Conservation (phyloP, 2,113 vertebrate species). For the Eupsittula cactorum region DNA sequence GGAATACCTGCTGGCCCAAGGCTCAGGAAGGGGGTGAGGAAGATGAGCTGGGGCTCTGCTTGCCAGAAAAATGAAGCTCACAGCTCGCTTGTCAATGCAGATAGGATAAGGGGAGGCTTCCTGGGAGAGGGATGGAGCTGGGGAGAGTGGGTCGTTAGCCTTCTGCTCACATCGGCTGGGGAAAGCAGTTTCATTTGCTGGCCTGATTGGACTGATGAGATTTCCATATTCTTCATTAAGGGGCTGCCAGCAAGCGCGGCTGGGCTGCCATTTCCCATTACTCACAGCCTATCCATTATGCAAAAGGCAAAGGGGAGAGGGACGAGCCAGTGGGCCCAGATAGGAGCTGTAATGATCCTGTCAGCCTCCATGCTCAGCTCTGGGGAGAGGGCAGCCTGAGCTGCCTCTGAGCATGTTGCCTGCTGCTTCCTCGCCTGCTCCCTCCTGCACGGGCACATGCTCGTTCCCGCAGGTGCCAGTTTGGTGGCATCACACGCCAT, state of each 20-base stretch:
- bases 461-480: neutral
- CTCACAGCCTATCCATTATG: slow-evolving; percentile 77
- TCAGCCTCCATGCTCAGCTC: neutral
- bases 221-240: slow-evolving; percentile 79
- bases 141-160: slow-evolving; percentile 53
- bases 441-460: neutral
- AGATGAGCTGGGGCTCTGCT: neutral
- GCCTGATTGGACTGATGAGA: slow-evolving; percentile 77
- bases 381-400: neutral
- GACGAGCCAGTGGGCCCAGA: slow-evolving; percentile 43
- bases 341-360: slow-evolving; percentile 60
- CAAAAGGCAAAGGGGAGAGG: slow-evolving; percentile 66
- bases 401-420: neutral
- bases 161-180: slow-evolving; percentile 70
- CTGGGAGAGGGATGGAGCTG: slow-evolving; percentile 21
- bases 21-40: neutral
- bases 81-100: slow-evolving; percentile 39
- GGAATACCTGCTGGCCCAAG: neutral
- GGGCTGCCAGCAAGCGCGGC: slow-evolving; percentile 71
- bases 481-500: fast-evolving
- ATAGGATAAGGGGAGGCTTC: slow-evolving; percentile 38
- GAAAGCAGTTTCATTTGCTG: slow-evolving; percentile 75
- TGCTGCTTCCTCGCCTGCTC: neutral
- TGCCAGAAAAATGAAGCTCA: slow-evolving; percentile 55
- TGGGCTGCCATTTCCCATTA: slow-evolving; percentile 77